These are phyloP conservation scores for Gymnothorax javanicus DNA, from an alignment of 2,797 vertebrate genomes.

Conservation along the genomic window DNA sequence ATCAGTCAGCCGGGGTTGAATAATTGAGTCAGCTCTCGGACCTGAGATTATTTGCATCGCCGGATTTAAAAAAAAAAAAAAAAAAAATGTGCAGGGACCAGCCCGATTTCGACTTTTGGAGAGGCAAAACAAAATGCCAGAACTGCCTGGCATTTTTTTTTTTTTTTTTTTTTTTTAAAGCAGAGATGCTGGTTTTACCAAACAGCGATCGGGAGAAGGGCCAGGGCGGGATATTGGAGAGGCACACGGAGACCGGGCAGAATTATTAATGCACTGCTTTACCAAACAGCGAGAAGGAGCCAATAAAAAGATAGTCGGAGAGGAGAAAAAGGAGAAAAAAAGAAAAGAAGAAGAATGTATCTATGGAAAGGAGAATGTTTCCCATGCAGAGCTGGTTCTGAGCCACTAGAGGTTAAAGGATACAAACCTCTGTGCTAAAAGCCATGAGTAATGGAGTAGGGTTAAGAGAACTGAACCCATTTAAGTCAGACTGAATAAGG, in stretches of 20 bases:
- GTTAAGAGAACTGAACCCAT: conserved; percentile 85
- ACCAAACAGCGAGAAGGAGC: conserved; percentile 65
- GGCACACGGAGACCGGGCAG: conserved; percentile 53
- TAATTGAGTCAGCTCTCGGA: no score
- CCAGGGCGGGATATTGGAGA: conserved; percentile 15
- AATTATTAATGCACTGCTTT: no score
- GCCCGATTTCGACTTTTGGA: no score
- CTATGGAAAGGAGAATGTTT: conserved; percentile 57
- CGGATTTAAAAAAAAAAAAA: conserved; percentile 57
- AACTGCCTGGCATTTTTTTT: no score
- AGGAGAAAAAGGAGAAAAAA: background rate
- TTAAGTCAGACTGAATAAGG: conserved; percentile 82
- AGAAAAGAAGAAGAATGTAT: conserved; percentile 43
- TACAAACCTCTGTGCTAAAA: conserved; percentile 63
- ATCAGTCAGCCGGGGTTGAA: no score
- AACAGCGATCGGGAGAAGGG: background rate
- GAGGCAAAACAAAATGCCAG: no score
- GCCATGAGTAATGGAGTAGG: conserved; percentile 75
- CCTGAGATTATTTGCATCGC: conserved; percentile 80
- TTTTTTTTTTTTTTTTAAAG: no score
- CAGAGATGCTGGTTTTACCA: no score
- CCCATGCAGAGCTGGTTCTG: conserved; percentile 61
- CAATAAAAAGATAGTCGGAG: conserved; percentile 68
- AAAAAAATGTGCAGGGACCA: conserved; percentile 49
- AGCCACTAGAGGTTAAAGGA: conserved; percentile 54